Evolutionary conservation across 1,140 invertebrate genomes (phyloP), one percentile per base, ranked within the genome.

Genomic region (Bombus ignitus): DNA sequence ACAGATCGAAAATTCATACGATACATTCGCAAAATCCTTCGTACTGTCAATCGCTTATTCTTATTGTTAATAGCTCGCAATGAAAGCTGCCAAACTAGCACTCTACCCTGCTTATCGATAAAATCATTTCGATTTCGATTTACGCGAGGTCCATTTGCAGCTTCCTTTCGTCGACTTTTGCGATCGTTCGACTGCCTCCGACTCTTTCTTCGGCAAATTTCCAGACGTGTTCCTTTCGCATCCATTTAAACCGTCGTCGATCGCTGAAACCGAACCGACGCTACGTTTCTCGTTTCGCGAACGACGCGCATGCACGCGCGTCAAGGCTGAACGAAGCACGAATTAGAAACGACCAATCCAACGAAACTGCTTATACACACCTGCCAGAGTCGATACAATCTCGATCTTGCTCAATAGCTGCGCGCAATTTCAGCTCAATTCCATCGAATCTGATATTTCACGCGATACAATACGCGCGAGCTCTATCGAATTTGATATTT

Each of bases 181-280:
- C 47, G 47, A 57, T 28, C 47, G 47, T 59, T 37, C 74, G n/a
- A 53, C 9, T 6, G 3, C 12, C 5, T 59, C 3, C 25, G 57
- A 6, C 35, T 59, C 18, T 13, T 78, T 68, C 39, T 66, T 32
- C 76, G 42, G 59, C 59, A 44, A 79, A 79, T 79, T 35, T 39
- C 59, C 35, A 59, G 10, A n/a, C 39, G 59, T 15, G 35, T 13
- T 18, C 35, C 37, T 25, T 59, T 59, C 75, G 57, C 35, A 28
- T 42, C 75, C 25, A 9, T 78, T 44, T 66, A 70, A 32, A n/a
- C 39, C 25, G 25, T 28, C 25, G 57, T 59, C 28, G 10, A 62
- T 62, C 28, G 59, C n/a, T 4, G 25, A 12, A 62, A 28, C 18
- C 18, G 47, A 53, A 18, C 47, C 47, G 47, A 22, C 18, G 47